Evolutionary conservation across 1,140 invertebrate genomes (phyloP).

Genomic region (Orchesella cincta): DNA sequence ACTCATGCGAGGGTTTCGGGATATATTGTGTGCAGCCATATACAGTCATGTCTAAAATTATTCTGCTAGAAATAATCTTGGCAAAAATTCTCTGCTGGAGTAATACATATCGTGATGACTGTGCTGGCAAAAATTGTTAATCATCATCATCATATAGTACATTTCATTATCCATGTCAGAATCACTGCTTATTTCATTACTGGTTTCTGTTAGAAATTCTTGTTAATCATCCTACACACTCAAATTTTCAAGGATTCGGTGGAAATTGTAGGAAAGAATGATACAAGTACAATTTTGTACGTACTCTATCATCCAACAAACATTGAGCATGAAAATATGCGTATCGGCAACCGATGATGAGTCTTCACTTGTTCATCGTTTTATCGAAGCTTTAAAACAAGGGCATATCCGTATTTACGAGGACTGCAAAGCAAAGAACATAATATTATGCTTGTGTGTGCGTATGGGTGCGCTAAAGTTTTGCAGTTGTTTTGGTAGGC

Average conservation of each 20-base stretch:
- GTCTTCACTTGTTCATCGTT: neutral
- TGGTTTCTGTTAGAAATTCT: neutral
- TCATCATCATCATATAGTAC: neutral
- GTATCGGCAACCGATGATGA: neutral
- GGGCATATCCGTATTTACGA: slow-evolving; percentile 3
- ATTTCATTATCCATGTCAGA: neutral
- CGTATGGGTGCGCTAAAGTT: neutral
- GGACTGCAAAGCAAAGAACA: no score
- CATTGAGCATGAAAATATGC: neutral
- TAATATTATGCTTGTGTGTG: neutral
- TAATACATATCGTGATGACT: neutral
- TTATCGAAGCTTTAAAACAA: neutral
- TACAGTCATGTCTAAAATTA: neutral
- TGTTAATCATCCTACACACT: neutral
- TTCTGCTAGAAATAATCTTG: neutral
- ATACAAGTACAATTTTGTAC: no score
- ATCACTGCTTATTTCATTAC: neutral
- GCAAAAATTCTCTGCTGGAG: neutral
- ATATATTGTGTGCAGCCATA: neutral
- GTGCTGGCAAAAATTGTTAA: neutral
- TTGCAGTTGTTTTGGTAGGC: neutral
- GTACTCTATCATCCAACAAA: no score
- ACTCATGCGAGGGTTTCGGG: no score
- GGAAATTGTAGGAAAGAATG: neutral
- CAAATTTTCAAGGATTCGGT: slow-evolving; percentile 5